Evolutionary conservation across 2,888 invertebrate genomes (phyloP).

Genomic region (Phorcus lineatus): DNA sequence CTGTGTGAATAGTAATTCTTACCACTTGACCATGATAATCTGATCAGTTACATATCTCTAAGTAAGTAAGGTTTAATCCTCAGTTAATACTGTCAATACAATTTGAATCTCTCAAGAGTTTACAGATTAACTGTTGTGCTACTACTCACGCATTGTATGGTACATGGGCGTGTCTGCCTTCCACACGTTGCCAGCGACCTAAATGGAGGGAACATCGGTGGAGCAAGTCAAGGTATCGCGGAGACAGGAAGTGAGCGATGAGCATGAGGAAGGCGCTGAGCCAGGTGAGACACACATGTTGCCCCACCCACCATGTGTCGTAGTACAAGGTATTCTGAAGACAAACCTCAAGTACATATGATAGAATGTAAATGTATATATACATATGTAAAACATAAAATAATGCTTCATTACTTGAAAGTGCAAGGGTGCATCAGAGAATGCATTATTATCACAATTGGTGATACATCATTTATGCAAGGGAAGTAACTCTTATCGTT

Average conservation of each 20-base stretch:
- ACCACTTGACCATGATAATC: too few relatives aligned
- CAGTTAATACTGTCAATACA: too few relatives aligned
- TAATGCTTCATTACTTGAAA: too few relatives aligned
- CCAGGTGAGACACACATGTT: constrained; percentile 88
- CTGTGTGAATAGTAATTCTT: too few relatives aligned
- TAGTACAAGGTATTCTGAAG: constrained; percentile 81
- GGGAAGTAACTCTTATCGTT: too few relatives aligned
- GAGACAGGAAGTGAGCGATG: constrained; percentile 82
- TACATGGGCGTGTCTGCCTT: constrained; percentile 79
- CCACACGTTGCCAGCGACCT: constrained; percentile 85
- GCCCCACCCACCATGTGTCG: constrained; percentile 88
- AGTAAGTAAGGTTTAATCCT: too few relatives aligned
- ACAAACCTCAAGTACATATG: neutral
- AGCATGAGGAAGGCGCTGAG: constrained; percentile 89
- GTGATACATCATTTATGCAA: too few relatives aligned
- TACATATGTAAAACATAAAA: neutral
- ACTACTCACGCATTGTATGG: constrained; percentile 76
- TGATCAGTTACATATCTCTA: too few relatives aligned
- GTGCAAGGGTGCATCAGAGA: too few relatives aligned
- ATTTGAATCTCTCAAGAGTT: too few relatives aligned
- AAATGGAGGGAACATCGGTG: constrained; percentile 93
- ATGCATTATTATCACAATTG: too few relatives aligned
- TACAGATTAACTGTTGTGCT: too few relatives aligned
- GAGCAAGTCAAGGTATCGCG: constrained; percentile 89
- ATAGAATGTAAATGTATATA: neutral